Percentiles rank a stretch among this genome's conserved stretches.
phyloP scores from a whole-genome alignment of 2,888 invertebrate species.

The Gymnocheta viridis region DNA sequence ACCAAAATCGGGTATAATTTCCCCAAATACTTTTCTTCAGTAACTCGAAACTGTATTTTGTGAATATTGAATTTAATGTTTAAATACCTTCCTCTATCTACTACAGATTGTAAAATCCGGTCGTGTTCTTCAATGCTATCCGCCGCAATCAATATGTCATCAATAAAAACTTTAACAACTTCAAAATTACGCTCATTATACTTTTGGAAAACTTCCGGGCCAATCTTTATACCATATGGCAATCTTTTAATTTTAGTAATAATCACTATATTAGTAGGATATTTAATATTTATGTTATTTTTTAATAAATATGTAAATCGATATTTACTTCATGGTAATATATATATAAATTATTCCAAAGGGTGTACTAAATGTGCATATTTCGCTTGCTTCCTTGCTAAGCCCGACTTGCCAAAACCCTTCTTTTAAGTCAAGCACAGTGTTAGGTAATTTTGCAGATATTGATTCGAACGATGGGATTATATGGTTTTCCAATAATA shows the following conservation, averaged over 20 bases:
- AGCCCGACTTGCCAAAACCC: too few species aligned
- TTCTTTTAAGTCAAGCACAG: too few species aligned
- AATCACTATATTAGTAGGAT: too few species aligned
- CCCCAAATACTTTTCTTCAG: slow-evolving; percentile 73
- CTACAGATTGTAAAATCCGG: slow-evolving; percentile 51
- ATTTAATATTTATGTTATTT: too few species aligned
- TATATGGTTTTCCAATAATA: too few species aligned
- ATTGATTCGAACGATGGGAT: too few species aligned
- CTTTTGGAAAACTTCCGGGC: slow-evolving; percentile 76
- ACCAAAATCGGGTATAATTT: slow-evolving; percentile 71
- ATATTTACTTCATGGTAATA: too few species aligned
- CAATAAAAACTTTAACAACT: slow-evolving; percentile 76
- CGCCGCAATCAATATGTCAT: slow-evolving; percentile 71
- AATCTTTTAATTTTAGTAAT: background rate
- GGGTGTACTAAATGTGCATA: too few species aligned
- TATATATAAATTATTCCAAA: too few species aligned
- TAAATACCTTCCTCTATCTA: slow-evolving; percentile 57
- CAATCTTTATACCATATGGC: slow-evolving; percentile 41
- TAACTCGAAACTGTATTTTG: slow-evolving; percentile 71
- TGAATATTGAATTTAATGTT: slow-evolving; percentile 71
- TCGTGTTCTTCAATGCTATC: slow-evolving; percentile 64
- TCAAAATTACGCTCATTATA: slow-evolving; percentile 74
- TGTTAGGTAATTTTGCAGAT: too few species aligned
- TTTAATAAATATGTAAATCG: too few species aligned
- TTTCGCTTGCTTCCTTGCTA: too few species aligned